Percentiles rank a stretch among this genome's conserved stretches.
Conservation (phyloP, 2,113 vertebrate species). For the Rhipidura dahli region DNA sequence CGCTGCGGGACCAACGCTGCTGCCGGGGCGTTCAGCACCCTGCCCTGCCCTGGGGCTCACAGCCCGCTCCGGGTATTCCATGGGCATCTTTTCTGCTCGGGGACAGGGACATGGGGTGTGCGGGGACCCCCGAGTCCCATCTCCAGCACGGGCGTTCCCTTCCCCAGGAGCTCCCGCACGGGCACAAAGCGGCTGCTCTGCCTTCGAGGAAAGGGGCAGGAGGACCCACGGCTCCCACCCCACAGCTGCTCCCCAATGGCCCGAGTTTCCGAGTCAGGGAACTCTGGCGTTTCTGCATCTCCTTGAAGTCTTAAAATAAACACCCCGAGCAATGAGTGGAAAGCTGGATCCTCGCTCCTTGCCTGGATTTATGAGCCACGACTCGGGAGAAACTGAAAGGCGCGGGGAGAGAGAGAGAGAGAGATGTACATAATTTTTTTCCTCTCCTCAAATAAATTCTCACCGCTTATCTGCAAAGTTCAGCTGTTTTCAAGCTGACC, state of each 20-base stretch:
- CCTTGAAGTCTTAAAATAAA: not conserved
- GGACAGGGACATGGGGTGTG: too few species aligned
- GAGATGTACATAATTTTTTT: not conserved
- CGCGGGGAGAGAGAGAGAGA: not conserved
- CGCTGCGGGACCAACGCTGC: fast-evolving
- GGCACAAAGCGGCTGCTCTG: not conserved
- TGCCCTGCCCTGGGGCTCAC: not conserved
- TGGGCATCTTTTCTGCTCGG: not conserved
- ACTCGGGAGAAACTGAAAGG: not conserved
- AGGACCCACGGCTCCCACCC: fast-evolving
- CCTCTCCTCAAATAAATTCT: conserved; percentile 14
- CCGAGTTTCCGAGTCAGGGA: not conserved
- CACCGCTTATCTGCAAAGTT: conserved; percentile 48
- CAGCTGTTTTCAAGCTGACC: conserved; percentile 54
- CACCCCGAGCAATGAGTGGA: not conserved
- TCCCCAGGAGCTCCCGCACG: not conserved
- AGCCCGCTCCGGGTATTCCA: not conserved
- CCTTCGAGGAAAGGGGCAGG: not conserved
- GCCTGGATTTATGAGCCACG: not conserved
- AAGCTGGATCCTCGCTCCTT: not conserved
- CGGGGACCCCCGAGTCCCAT: fast-evolving
- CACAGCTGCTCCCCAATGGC: fast-evolving
- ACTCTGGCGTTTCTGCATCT: not conserved
- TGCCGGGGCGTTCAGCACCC: not conserved
- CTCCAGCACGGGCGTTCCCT: not conserved